Percentiles rank a stretch among this genome's conserved stretches.
Evolutionary conservation across 2,113 vertebrate species (phyloP).

Genomic region (Amphiprion ocellaris): DNA sequence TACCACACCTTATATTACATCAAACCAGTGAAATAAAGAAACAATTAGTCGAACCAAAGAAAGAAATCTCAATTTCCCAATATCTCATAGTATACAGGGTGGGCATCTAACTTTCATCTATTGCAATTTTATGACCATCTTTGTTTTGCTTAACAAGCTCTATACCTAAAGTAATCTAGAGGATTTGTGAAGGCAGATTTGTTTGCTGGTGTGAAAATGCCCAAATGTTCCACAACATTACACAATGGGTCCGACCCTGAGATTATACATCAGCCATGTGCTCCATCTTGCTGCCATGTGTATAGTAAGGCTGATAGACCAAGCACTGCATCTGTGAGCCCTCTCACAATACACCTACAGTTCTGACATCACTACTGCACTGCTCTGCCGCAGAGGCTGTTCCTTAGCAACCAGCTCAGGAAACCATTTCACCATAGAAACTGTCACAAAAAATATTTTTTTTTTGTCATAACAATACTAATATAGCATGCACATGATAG

Average conservation of each 20-base stretch:
- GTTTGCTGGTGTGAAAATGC: constrained; percentile 25
- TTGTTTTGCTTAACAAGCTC: constrained; percentile 3
- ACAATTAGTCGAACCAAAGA: background rate
- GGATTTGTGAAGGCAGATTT: constrained; percentile 34
- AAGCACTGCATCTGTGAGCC: constrained; percentile 59
- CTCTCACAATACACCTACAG: constrained; percentile 61
- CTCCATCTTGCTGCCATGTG: constrained; percentile 42
- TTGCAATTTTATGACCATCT: background rate
- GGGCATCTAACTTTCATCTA: background rate
- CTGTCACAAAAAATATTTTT: constrained; percentile 73
- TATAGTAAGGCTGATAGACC: constrained; percentile 67
- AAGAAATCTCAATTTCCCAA: too few species aligned
- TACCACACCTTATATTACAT: background rate
- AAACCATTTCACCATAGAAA: constrained; percentile 91
- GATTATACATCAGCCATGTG: constrained; percentile 55
- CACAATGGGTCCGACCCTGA: constrained; percentile 11
- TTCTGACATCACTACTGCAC: constrained; percentile 85
- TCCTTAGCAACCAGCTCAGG: constrained; percentile 93
- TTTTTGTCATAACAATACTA: constrained; percentile 79
- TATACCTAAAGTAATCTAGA: constrained; percentile 35
- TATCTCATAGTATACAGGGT: too few species aligned
- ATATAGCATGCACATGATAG: constrained; percentile 10
- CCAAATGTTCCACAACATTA: constrained; percentile 18
- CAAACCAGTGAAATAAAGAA: background rate
- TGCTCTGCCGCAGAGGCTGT: constrained; percentile 88